These are phyloP conservation scores for Drosophila tristis DNA, from an alignment of 1,140 invertebrate species.

Conservation along the genomic window DNA sequence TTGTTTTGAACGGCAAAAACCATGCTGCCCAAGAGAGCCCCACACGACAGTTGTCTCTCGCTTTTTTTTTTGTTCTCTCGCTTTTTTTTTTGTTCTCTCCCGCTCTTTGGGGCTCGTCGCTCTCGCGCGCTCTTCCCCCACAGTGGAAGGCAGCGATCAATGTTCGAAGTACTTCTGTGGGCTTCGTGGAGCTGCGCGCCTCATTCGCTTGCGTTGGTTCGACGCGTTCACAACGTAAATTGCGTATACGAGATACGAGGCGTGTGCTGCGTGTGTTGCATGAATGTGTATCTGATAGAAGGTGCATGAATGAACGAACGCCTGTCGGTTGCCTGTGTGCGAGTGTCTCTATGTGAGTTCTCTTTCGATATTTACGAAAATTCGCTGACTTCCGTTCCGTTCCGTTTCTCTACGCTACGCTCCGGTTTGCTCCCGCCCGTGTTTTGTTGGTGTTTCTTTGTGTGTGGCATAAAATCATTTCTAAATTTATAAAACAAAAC, in stretches of 20 bases:
- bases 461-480: constrained; percentile 66
- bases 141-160: constrained; percentile 14
- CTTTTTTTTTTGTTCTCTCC: constrained; percentile 16
- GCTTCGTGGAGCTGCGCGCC: constrained; percentile 15
- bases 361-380: constrained; percentile 37
- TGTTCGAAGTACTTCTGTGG: constrained; percentile 61
- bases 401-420: constrained; percentile 26
- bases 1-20: constrained; percentile 59
- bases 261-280: constrained; percentile 42
- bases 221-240: constrained; percentile 68
- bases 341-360: constrained; percentile 29
- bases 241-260: constrained; percentile 63
- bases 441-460: not conserved
- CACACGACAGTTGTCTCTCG: not conserved
- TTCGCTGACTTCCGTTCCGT: constrained; percentile 62
- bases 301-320: constrained; percentile 7
- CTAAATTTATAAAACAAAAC: constrained; percentile 75
- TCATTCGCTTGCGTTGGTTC: constrained; percentile 65
- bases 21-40: constrained; percentile 21
- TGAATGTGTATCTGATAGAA: constrained; percentile 11
- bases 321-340: not conserved
- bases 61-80: constrained; percentile 12
- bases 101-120: not conserved
- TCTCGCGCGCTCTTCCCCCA: not conserved
- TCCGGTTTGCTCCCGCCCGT: too few relatives aligned